phyloP scores from a whole-genome alignment of 2,797 vertebrate species.

The Aeoliscus strigatus region DNA sequence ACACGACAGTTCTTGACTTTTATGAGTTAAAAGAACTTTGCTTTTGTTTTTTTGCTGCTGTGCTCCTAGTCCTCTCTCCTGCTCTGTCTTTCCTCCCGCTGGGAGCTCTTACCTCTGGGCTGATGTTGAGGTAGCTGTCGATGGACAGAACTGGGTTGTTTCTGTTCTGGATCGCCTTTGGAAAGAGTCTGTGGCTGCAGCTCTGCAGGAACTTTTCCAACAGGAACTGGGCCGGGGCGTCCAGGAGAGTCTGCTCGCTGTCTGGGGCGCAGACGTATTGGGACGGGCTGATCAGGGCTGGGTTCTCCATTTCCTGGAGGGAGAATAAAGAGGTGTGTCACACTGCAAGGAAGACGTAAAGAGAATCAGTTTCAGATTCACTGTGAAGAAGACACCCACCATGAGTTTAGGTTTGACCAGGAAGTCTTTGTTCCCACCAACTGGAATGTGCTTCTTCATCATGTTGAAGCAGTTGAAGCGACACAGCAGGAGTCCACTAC shows the following conservation, averaged over 20 bases:
- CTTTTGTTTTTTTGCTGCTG: too few relatives aligned
- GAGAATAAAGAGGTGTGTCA: not conserved
- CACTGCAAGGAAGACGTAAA: not conserved
- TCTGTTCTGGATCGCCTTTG: conserved; percentile 84
- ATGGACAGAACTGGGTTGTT: conserved; percentile 90
- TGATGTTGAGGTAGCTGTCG: conserved; percentile 96
- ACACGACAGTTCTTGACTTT: too few relatives aligned
- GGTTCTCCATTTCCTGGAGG: conserved; percentile 82
- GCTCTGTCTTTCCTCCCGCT: too few relatives aligned
- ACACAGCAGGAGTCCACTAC: conserved; percentile 90
- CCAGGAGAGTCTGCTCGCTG: conserved; percentile 91
- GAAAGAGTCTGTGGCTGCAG: conserved; percentile 90
- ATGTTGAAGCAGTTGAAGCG: conserved; percentile 96
- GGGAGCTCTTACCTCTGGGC: conserved; percentile 81
- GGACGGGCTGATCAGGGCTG: conserved; percentile 79
- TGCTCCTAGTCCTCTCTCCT: too few relatives aligned
- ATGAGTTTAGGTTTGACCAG: conserved; percentile 88
- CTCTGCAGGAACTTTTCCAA: conserved; percentile 94
- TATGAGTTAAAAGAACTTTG: too few relatives aligned
- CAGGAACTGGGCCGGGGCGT: conserved; percentile 92
- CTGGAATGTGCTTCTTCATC: conserved; percentile 96
- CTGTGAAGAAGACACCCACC: conserved; percentile 65
- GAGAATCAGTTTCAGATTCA: not conserved
- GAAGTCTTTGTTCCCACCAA: conserved; percentile 89
- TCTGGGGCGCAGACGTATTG: conserved; percentile 96